These are phyloP conservation scores for Hyperoplus lanceolatus DNA, from an alignment of 2,797 vertebrate genomes.

Conservation along the genomic window DNA sequence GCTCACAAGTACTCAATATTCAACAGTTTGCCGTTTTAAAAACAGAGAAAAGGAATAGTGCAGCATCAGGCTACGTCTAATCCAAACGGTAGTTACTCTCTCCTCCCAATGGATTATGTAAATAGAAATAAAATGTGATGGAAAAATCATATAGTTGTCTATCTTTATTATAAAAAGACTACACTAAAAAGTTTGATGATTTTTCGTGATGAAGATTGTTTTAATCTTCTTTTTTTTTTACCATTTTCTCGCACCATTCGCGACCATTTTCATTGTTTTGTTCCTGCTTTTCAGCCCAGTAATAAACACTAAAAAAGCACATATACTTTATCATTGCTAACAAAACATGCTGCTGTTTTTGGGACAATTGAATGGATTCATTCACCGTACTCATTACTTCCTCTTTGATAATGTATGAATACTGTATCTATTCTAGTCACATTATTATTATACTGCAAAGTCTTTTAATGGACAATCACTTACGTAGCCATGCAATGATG, in stretches of 20 bases:
- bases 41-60: background rate
- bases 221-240: background rate
- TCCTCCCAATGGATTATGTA: too few species aligned
- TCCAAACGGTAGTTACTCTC: too few species aligned
- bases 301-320: background rate
- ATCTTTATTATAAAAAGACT: background rate
- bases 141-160: background rate
- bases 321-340: background rate
- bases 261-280: too few species aligned
- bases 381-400: too few species aligned
- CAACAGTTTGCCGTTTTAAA: background rate
- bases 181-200: background rate
- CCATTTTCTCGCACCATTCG: too few species aligned
- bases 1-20: background rate
- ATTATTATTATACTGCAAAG: background rate
- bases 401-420: background rate
- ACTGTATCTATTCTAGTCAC: background rate
- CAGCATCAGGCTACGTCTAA: background rate
- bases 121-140: too few species aligned
- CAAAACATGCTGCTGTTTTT: background rate
- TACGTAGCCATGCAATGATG: too few species aligned
- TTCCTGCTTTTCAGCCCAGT: background rate
- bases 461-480: too few species aligned
- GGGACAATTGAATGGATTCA: background rate
- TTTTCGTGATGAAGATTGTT: background rate